A percentile compares a stretch with the other conserved stretches of the same genome.
Evolutionary conservation across 2,888 invertebrate species (phyloP).

Genomic region (Dyspetes luteomarginatus): DNA sequence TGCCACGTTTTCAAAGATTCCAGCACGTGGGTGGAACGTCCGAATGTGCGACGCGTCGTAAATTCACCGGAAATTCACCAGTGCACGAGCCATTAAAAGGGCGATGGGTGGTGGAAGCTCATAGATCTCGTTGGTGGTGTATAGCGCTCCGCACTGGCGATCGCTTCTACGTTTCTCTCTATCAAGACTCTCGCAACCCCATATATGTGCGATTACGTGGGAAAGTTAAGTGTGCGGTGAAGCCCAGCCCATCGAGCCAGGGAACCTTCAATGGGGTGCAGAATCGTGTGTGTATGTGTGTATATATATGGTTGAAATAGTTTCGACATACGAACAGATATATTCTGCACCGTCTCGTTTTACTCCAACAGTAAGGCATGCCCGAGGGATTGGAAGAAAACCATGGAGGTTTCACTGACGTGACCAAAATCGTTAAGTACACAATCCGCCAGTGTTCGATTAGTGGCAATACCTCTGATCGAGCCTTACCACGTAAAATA

Average conservation of each 20-base stretch:
- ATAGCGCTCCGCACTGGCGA: constrained; percentile 18
- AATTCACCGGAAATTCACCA: constrained; percentile 41
- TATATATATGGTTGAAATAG: not conserved
- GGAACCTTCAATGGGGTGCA: constrained; percentile 35
- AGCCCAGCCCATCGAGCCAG: constrained; percentile 32
- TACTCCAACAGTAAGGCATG: constrained; percentile 35
- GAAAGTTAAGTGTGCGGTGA: constrained; percentile 66
- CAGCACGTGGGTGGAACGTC: constrained; percentile 37
- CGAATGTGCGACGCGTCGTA: constrained; percentile 43
- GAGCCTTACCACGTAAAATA: constrained; percentile 50
- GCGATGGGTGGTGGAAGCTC: constrained; percentile 46
- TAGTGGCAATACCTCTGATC: constrained; percentile 19
- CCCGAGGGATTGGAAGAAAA: constrained; percentile 43
- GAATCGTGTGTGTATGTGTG: constrained; percentile 33
- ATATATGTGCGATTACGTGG: constrained; percentile 48
- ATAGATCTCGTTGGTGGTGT: constrained; percentile 42
- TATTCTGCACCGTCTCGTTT: constrained; percentile 4
- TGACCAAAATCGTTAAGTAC: constrained; percentile 67
- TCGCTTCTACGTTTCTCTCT: constrained; percentile 38
- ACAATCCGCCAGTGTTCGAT: constrained; percentile 12
- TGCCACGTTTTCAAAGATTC: constrained; percentile 32
- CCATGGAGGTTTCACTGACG: constrained; percentile 62
- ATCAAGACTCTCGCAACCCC: constrained; percentile 35
- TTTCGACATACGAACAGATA: constrained; percentile 15
- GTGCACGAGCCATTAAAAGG: constrained; percentile 50